Evolutionary conservation across 2,888 invertebrate genomes (phyloP).

Genomic region (Tiphia femorata): DNA sequence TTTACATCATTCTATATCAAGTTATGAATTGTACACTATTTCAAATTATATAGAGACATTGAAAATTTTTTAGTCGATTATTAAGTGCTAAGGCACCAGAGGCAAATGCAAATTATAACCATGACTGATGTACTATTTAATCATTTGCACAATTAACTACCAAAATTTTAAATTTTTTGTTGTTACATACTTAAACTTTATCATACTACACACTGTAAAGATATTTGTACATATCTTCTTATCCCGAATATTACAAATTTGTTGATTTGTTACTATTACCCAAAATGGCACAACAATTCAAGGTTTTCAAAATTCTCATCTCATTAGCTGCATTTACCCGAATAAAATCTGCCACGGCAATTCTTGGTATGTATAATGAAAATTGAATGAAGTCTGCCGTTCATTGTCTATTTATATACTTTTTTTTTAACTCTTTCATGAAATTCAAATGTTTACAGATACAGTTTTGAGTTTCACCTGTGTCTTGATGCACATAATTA

Average conservation of each 20-base stretch:
- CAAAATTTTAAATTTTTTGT: slow-evolving; percentile 23
- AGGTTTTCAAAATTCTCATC: too few species aligned
- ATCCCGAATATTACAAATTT: background rate
- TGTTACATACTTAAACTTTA: background rate
- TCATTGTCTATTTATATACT: too few species aligned
- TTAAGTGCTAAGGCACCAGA: slow-evolving; percentile 63
- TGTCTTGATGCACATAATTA: too few species aligned
- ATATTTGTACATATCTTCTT: slow-evolving; percentile 1
- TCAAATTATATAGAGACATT: slow-evolving; percentile 26
- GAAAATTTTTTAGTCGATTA: slow-evolving; percentile 40
- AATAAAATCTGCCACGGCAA: too few species aligned
- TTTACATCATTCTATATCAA: slow-evolving; percentile 19
- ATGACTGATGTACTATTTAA: slow-evolving; percentile 39
- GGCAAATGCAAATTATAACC: slow-evolving; percentile 58
- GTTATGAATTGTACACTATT: slow-evolving; percentile 23
- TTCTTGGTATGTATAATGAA: too few species aligned
- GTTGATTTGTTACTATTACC: background rate
- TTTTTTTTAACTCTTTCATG: too few species aligned
- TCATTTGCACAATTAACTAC: slow-evolving; percentile 35
- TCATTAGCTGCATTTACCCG: too few species aligned
- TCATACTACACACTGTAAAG: background rate
- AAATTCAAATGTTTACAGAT: too few species aligned
- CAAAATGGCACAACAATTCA: too few species aligned
- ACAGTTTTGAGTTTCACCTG: too few species aligned
- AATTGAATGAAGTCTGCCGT: too few species aligned